Evolutionary conservation across 2,113 vertebrate genomes (phyloP), one percentile per base, ranked within the genome.

Genomic region (Hylia prasina): DNA sequence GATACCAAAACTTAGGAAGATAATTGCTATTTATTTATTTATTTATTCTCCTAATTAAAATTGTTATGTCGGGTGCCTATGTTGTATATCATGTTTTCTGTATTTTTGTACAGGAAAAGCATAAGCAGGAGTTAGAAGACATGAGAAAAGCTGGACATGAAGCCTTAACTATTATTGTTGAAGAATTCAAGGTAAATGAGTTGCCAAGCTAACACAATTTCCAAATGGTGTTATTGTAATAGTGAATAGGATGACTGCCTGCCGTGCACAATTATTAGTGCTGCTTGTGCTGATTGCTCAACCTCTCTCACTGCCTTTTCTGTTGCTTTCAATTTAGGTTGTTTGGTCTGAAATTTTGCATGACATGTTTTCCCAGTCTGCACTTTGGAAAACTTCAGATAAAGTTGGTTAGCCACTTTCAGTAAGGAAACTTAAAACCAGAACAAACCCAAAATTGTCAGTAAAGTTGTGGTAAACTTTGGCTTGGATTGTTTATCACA

Each of bases 61-160:
- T 37, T 37, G 3, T 45, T 45, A 4, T 35, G 5, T 35, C 0
- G 0, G 2, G 3, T 80, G 10, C 27, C 10, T 70, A 9, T 83
- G 17, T 61, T 54, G 3, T 47, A 9, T 56, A 31, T 78, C 47
- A 94, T 28, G 4, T 64, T 83, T 75, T 63, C 44, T 25, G 5
- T 61, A 8, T 65, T 95, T 94, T 94, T 66, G 50, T 96, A 35
- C 89, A 98, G 98, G 98, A 98, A 44, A 98, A 98, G 70, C 98
- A 98, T 96, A 98, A 98, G 35, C 91, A 94, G 68, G 98, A 98
- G 56, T 90, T 98, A 82, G 98, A 98, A 97, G 98, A 98, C 44
- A 97, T 98, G 97, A 98, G 98, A 80, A 98, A 97, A 97, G 97
- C 97, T n/a, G 98, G 98, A 68, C 98, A 98, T 10, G 98, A 98